phyloP scores from a whole-genome alignment of 2,888 invertebrate genomes.

The Cerceris rybyensis region DNA sequence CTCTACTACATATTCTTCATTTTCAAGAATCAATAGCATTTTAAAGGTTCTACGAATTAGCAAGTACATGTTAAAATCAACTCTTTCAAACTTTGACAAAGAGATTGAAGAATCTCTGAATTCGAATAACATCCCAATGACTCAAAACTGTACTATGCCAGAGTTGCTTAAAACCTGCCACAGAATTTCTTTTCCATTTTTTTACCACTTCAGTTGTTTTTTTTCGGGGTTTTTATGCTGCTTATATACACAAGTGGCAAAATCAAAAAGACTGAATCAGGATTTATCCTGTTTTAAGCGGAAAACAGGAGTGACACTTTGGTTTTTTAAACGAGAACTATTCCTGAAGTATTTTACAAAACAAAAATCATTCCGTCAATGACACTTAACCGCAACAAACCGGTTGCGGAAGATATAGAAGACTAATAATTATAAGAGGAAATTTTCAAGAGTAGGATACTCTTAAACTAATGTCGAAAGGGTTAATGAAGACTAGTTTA shows the following conservation, averaged over 20 bases:
- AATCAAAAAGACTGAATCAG: background rate
- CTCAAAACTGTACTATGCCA: too few relatives aligned
- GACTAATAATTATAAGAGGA: slow-evolving; percentile 6
- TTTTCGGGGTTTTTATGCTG: too few relatives aligned
- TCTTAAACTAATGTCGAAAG: slow-evolving; percentile 2
- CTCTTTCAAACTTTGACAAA: too few relatives aligned
- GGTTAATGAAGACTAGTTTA: background rate
- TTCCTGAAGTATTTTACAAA: slow-evolving; percentile 16
- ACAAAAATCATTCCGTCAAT: slow-evolving; percentile 25
- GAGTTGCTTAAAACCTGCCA: too few relatives aligned
- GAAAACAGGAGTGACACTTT: slow-evolving; percentile 1
- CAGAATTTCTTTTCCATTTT: too few relatives aligned
- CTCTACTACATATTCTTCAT: too few relatives aligned
- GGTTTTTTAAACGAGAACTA: background rate
- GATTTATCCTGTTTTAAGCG: background rate
- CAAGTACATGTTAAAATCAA: too few relatives aligned
- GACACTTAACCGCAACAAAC: slow-evolving; percentile 34
- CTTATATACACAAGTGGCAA: background rate
- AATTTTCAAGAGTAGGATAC: slow-evolving; percentile 4
- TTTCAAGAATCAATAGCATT: too few relatives aligned
- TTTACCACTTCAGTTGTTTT: too few relatives aligned
- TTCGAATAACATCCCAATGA: too few relatives aligned
- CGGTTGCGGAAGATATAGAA: slow-evolving; percentile 29
- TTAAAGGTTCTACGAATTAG: too few relatives aligned
- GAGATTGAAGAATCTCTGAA: too few relatives aligned